phyloP scores from a whole-genome alignment of 30 jellyfish, hydroid and myxozoan genomes.

The Mastigias papua region DNA sequence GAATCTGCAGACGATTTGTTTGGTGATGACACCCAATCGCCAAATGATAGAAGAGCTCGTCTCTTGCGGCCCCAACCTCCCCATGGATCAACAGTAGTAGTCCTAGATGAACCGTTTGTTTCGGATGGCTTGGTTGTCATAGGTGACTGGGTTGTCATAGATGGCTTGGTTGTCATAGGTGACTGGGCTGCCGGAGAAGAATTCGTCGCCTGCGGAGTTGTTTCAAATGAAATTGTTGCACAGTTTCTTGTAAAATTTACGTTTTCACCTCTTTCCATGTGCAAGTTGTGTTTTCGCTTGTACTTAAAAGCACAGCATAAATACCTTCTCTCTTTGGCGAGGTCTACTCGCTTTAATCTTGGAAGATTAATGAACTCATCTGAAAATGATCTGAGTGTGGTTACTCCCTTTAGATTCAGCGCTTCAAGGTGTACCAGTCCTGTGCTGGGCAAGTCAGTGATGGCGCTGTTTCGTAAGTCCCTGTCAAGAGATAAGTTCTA shows the following conservation, averaged over 20 bases:
- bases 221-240: constrained; percentile 22
- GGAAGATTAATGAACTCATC: constrained; percentile 81
- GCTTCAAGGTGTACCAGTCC: constrained; percentile 67
- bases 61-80: constrained; percentile 70
- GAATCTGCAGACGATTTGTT: constrained; percentile 20
- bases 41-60: constrained; percentile 63
- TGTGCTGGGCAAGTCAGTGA: constrained; percentile 69
- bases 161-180: background rate
- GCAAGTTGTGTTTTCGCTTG: constrained; percentile 42
- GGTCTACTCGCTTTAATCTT: constrained; percentile 57
- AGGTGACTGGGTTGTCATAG: background rate
- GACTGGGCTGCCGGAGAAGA: background rate
- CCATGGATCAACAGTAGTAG: constrained; percentile 61
- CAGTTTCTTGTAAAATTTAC: constrained; percentile 47
- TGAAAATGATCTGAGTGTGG: constrained; percentile 59
- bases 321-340: constrained; percentile 82
- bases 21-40: constrained; percentile 36
- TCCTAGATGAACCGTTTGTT: background rate
- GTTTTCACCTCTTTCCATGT: background rate
- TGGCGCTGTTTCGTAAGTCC: constrained; percentile 48
- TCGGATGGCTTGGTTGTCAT: constrained; percentile 8
- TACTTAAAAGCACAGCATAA: constrained; percentile 93
- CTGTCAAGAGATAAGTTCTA: constrained; percentile 28
- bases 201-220: constrained; percentile 17
- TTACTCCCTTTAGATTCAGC: constrained; percentile 64